Conservation (phyloP, 1,140 invertebrate species). For the Triops cancriformis region DNA sequence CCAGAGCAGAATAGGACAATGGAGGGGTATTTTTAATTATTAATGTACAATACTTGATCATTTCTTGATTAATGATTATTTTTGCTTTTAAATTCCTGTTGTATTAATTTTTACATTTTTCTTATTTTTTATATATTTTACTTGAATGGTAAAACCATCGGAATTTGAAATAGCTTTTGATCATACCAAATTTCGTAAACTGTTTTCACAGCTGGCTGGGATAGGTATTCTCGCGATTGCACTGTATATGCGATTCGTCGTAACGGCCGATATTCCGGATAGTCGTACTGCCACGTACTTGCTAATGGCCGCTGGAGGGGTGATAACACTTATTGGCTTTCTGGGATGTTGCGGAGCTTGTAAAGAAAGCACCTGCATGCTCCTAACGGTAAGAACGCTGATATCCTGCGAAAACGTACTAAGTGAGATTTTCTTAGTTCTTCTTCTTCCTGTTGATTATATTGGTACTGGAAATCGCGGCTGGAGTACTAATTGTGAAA, state of each 20-base stretch:
- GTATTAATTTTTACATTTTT: too few species aligned
- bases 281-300: constrained; percentile 63
- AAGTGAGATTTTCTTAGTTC: constrained; percentile 46
- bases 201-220: constrained; percentile 45
- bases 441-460: constrained; percentile 64
- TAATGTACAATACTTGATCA: too few species aligned
- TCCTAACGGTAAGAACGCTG: constrained; percentile 57
- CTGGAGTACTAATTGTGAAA: constrained; percentile 60
- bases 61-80: too few species aligned
- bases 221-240: constrained; percentile 54
- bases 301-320: constrained; percentile 62
- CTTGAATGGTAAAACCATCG: too few species aligned
- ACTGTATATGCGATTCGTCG: constrained; percentile 56
- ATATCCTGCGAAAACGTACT: not conserved
- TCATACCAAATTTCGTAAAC: too few species aligned
- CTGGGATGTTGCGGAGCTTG: constrained; percentile 85
- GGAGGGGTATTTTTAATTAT: too few species aligned
- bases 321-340: constrained; percentile 77
- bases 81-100: too few species aligned
- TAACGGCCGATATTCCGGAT: constrained; percentile 50
- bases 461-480: constrained; percentile 63
- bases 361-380: constrained; percentile 74
- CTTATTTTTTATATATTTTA: too few species aligned
- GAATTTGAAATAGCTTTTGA: too few species aligned
- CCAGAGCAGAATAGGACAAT: too few species aligned